Evolutionary conservation across 2,113 vertebrate species (phyloP), one percentile per base, ranked within the genome.

Genomic region (Myotis davidii): DNA sequence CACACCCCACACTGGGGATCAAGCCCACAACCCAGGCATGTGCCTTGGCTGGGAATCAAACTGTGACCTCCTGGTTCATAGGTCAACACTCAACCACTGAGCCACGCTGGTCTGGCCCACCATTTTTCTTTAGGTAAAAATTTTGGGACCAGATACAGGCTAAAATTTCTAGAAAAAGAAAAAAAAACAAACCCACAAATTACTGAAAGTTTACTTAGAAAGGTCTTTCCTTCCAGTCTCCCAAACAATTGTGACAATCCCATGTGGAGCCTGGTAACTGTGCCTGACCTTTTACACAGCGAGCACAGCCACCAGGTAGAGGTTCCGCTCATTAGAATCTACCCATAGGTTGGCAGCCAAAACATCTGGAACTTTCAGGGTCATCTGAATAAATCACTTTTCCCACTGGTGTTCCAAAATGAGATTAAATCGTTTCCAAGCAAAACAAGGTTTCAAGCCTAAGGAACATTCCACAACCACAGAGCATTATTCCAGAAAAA

Each of bases 311-410:
- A 34, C 37, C 4, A 9, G 67, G 25, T 72, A n/a, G 88, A 91
- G 3, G 5, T 65, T 48, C 25, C 16, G 52, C 85, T 37, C 42
- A 88, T 88, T 79, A 84, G 52, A 93, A 9, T 85, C 39, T 54
- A n/a, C 21, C 45, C 14, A 37, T 25, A 56, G 39, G 17, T 42
- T 87, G 48, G 64, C 64, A 94, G 74, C 83, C 32, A 65, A 92
- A 94, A 76, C 52, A 86, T n/a, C 67, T 50, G n/a, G 61, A 88
- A 73, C 18, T 82, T 86, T 83, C 29, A 64, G 20, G 72, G 12
- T 78, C 70, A 76, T 64, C 17, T 20, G 81, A 91, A 78, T 67
- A 85, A 88, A 48, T 86, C 32, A 59, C 88, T 85, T 90, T 92
- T 96, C 64, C 69, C 50, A 70, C 45, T 69, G 88, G 73, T 34